These are phyloP conservation scores for Gonatopus flavifemur DNA, from an alignment of 1,140 invertebrate genomes.

Conservation along the genomic window DNA sequence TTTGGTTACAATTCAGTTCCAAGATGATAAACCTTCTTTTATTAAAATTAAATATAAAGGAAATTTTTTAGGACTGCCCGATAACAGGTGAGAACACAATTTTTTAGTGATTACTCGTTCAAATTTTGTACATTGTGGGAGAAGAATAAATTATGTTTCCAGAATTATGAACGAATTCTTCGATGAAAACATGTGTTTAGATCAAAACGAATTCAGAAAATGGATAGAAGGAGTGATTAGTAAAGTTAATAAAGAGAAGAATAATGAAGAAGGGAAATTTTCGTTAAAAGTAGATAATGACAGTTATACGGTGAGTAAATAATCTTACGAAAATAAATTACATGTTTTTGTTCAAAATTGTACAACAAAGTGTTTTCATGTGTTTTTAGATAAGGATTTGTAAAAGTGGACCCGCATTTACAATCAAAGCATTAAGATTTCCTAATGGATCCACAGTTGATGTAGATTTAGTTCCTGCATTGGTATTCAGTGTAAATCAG, in stretches of 20 bases:
- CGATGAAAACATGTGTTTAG: conserved; percentile 41
- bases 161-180: conserved; percentile 47
- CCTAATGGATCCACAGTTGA: conserved; percentile 27
- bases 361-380: no score
- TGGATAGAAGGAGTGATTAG: conserved; percentile 53
- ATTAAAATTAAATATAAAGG: background rate
- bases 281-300: conserved; percentile 34
- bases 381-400: conserved; percentile 37
- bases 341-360: no score
- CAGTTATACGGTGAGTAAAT: no score
- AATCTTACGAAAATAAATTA: no score
- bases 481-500: conserved; percentile 53
- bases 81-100: background rate
- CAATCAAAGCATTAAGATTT: conserved; percentile 39
- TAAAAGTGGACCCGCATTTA: conserved; percentile 57
- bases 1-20: conserved; percentile 20
- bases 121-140: no score
- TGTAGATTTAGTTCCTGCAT: conserved; percentile 56
- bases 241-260: conserved; percentile 35
- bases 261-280: conserved; percentile 36
- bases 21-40: background rate
- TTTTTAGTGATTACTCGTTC: conserved; percentile 5
- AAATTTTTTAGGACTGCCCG: no score
- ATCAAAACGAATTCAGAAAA: conserved; percentile 51
- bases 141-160: conserved; percentile 24